Percentiles rank a stretch among this genome's conserved stretches.
phyloP scores from a whole-genome alignment of 2,113 vertebrate species.

The Eolophus roseicapilla region DNA sequence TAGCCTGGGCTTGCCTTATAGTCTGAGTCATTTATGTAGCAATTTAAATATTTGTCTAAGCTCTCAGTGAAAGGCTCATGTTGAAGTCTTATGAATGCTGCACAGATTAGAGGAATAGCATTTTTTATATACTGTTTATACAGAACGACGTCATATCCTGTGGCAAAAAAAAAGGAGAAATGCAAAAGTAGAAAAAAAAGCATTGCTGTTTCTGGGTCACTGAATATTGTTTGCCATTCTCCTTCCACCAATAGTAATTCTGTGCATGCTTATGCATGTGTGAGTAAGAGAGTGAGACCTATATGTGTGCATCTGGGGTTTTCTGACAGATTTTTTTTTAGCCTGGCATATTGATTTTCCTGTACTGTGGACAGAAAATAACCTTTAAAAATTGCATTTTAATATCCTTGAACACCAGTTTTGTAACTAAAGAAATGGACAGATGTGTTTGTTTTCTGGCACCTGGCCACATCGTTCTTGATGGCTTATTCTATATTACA shows the following conservation, averaged over 20 bases:
- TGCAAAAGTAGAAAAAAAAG: background rate
- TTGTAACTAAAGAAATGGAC: background rate
- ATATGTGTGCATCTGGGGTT: background rate
- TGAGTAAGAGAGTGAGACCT: background rate
- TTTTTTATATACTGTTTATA: background rate
- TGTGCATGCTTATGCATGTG: background rate
- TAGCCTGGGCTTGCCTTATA: background rate
- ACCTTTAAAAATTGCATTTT: background rate
- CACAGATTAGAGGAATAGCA: background rate
- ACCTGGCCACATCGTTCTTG: background rate
- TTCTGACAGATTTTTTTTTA: background rate
- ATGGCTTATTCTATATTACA: background rate
- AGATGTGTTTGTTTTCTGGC: background rate
- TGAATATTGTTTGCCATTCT: background rate
- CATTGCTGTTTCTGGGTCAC: background rate
- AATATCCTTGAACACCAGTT: background rate
- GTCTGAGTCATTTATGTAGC: constrained; percentile 20
- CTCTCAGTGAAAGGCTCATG: constrained; percentile 1
- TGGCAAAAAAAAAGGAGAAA: background rate
- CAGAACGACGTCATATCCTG: background rate
- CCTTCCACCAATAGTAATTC: background rate
- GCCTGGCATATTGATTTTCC: background rate
- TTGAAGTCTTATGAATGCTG: background rate
- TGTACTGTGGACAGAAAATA: background rate
- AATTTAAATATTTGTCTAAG: constrained; percentile 58